Conservation (phyloP, 2,888 invertebrate genomes). For the Halocaridina rubra region DNA sequence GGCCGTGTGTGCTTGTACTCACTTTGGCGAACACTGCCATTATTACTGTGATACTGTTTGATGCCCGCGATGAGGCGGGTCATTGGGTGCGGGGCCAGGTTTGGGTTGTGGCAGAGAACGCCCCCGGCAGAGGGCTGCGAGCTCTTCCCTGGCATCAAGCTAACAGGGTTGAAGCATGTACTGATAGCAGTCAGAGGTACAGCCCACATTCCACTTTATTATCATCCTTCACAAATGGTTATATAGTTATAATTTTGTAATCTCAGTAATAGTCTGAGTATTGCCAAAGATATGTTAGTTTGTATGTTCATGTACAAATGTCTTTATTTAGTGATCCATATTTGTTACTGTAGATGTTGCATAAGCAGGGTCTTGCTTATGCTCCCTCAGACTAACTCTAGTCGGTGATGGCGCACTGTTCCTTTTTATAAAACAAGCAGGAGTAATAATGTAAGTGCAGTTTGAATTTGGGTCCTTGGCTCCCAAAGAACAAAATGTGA, state of each 20-base stretch:
- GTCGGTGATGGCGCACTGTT: conserved; percentile 53
- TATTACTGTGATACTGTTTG: conserved; percentile 55
- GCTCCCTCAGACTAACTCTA: conserved; percentile 59
- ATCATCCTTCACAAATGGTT: conserved; percentile 48
- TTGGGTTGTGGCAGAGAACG: conserved; percentile 60
- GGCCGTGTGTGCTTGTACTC: conserved; percentile 42
- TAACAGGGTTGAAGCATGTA: conserved; percentile 38
- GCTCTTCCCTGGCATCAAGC: conserved; percentile 50
- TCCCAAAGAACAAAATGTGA: conserved; percentile 46
- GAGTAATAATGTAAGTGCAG: conserved; percentile 7
- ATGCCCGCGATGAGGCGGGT: conserved; percentile 25
- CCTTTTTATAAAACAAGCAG: conserved; percentile 18
- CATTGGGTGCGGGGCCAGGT: conserved; percentile 53
- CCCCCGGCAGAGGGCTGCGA: conserved; percentile 54
- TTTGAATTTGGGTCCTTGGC: conserved; percentile 41
- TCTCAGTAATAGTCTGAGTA: conserved; percentile 56
- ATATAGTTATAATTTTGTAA: conserved; percentile 51
- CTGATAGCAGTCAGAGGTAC: conserved; percentile 53
- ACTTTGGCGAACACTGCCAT: conserved; percentile 57
- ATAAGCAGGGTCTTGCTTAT: conserved; percentile 28
- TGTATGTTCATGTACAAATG: conserved; percentile 61
- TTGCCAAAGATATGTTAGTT: conserved; percentile 60
- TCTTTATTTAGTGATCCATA: conserved; percentile 54
- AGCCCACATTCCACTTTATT: conserved; percentile 53
- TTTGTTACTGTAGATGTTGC: conserved; percentile 51